Evolutionary conservation across 2,113 vertebrate species (phyloP).

Genomic region (Seriola dumerili): DNA sequence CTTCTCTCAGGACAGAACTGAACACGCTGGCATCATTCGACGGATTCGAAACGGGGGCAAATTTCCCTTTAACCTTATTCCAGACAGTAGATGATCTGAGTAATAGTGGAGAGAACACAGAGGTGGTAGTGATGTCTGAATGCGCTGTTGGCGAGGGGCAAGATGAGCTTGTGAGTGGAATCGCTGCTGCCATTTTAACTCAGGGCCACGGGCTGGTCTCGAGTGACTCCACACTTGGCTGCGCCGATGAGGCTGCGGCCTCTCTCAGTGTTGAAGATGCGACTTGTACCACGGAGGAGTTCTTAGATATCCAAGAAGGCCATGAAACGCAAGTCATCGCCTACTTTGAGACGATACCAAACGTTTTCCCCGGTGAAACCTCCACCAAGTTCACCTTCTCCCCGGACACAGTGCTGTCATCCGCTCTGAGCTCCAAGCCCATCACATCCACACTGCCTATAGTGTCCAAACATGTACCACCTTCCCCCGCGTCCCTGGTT

Average conservation of each 20-base stretch:
- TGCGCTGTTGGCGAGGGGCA: slow-evolving; percentile 32
- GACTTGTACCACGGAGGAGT: slow-evolving; percentile 48
- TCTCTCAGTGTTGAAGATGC: slow-evolving; percentile 54
- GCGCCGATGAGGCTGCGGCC: not conserved
- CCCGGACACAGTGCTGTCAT: slow-evolving; percentile 81
- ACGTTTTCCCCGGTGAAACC: slow-evolving; percentile 35
- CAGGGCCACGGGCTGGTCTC: slow-evolving; percentile 47
- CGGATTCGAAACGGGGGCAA: not conserved
- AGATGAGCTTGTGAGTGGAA: slow-evolving; percentile 48
- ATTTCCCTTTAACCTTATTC: slow-evolving; percentile 62
- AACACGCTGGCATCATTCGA: slow-evolving; percentile 18
- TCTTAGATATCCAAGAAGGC: not conserved
- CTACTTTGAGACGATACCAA: slow-evolving; percentile 83
- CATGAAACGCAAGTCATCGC: slow-evolving; percentile 73
- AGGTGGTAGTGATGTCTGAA: slow-evolving; percentile 70
- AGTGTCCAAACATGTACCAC: slow-evolving; percentile 74
- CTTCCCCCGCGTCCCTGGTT: slow-evolving; percentile 22
- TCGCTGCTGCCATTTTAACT: slow-evolving; percentile 46
- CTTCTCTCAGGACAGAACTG: slow-evolving; percentile 26
- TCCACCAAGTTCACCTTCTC: slow-evolving; percentile 34
- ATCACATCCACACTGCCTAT: slow-evolving; percentile 85
- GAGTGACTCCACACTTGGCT: not conserved
- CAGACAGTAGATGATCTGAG: slow-evolving; percentile 51
- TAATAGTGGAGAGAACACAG: slow-evolving; percentile 22
- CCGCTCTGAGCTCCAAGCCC: slow-evolving; percentile 79